Evolutionary conservation across 2,888 invertebrate genomes (phyloP).

Genomic region (Oligia strigilis): DNA sequence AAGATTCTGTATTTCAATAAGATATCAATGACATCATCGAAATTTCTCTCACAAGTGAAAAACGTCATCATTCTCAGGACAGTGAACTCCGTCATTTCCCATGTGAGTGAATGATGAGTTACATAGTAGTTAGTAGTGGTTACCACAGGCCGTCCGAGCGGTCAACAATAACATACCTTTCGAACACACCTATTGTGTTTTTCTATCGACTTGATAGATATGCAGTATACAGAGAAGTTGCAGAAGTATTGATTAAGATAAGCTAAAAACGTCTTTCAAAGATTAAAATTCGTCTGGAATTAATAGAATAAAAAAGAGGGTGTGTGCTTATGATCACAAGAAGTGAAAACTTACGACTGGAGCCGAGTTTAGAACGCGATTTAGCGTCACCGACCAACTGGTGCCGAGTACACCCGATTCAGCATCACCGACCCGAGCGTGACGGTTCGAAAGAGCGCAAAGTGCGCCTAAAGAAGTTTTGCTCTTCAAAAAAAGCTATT

Average conservation of each 20-base stretch:
- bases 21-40: constrained; percentile 6
- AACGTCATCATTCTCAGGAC: constrained; percentile 28
- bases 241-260: constrained; percentile 40
- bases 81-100: constrained; percentile 30
- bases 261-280: background rate
- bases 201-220: constrained; percentile 55
- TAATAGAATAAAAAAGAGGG: background rate
- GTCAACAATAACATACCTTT: constrained; percentile 80
- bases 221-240: constrained; percentile 2
- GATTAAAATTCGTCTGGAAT: too few relatives aligned
- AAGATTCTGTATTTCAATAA: background rate
- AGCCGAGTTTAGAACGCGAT: too few relatives aligned
- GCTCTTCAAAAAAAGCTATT: background rate
- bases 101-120: constrained; percentile 48
- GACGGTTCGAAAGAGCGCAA: too few relatives aligned
- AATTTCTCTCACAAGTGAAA: constrained; percentile 25
- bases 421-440: too few relatives aligned
- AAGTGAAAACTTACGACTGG: too few relatives aligned
- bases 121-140: constrained; percentile 28
- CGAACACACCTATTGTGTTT: constrained; percentile 78
- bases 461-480: too few relatives aligned
- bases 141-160: constrained; percentile 66
- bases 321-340: too few relatives aligned
- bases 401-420: too few relatives aligned
- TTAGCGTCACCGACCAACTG: too few relatives aligned